These are phyloP conservation scores for Leptopilina clavipes DNA, from an alignment of 1,140 invertebrate species.

Conservation along the genomic window DNA sequence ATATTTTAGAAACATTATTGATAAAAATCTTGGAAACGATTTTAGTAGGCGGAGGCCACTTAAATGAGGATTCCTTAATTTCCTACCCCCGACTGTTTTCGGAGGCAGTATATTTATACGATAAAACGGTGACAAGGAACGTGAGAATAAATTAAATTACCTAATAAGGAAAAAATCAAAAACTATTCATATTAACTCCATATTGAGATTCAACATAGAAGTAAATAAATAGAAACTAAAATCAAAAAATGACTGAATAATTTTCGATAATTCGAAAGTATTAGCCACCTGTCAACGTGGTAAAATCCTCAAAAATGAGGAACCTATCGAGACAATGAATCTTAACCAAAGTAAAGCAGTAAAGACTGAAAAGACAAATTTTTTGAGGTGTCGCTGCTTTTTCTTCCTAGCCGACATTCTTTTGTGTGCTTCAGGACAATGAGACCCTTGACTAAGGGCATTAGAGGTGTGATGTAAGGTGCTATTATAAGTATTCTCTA, in stretches of 20 bases:
- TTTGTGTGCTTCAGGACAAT: constrained; percentile 38
- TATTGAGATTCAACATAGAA: too few relatives aligned
- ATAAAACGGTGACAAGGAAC: not conserved
- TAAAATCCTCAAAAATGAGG: not conserved
- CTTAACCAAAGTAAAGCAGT: constrained; percentile 2
- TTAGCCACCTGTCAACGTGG: constrained; percentile 2
- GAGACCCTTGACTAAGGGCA: constrained; percentile 36
- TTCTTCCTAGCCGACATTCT: not conserved
- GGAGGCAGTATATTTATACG: not conserved
- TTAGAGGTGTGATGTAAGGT: constrained; percentile 44
- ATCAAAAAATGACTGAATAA: not conserved
- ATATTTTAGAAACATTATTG: constrained; percentile 47
- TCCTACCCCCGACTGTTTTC: not conserved
- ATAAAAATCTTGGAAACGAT: constrained; percentile 41
- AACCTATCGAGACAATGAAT: constrained; percentile 26
- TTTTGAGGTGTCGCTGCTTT: constrained; percentile 22
- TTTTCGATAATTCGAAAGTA: constrained; percentile 9
- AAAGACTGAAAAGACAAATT: constrained; percentile 18
- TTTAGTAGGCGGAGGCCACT: not conserved
- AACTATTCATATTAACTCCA: too few relatives aligned
- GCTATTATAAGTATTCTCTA: constrained; percentile 46
- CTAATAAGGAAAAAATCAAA: not conserved
- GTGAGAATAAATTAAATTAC: not conserved
- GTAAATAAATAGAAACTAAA: not conserved
- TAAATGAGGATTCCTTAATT: not conserved